A percentile compares a stretch with the other conserved stretches of the same genome.
Conservation (phyloP, 2,888 invertebrate species). For the Morpho achilles region DNA sequence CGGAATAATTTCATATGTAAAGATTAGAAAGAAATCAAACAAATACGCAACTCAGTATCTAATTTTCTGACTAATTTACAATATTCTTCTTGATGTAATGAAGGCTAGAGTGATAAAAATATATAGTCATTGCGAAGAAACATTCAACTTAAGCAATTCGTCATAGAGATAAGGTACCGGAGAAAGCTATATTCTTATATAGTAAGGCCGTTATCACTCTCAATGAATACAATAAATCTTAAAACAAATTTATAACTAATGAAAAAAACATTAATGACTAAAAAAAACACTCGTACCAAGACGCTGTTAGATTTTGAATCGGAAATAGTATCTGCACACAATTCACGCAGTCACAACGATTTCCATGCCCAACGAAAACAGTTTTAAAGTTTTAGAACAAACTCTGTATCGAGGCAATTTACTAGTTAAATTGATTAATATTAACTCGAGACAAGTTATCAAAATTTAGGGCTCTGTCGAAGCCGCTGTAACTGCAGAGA, state of each 20-base stretch:
- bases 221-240: constrained; percentile 46
- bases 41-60: too few relatives aligned
- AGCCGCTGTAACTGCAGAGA: constrained; percentile 30
- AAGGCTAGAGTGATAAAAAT: too few relatives aligned
- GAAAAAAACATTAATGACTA: constrained; percentile 56
- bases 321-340: constrained; percentile 34
- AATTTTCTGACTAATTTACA: too few relatives aligned
- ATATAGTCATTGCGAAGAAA: too few relatives aligned
- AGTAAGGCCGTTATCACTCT: constrained; percentile 10
- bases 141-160: too few relatives aligned
- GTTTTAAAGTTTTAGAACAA: constrained; percentile 7
- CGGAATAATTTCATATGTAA: too few relatives aligned
- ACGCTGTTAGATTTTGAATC: constrained; percentile 69
- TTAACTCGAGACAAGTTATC: constrained; percentile 9
- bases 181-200: too few relatives aligned
- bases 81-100: too few relatives aligned
- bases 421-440: constrained; percentile 16
- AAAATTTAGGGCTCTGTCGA: constrained; percentile 7
- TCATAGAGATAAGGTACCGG: too few relatives aligned
- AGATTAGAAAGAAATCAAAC: too few relatives aligned
- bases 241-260: constrained; percentile 37
- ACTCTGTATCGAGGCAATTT: constrained; percentile 16
- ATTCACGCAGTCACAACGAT: constrained; percentile 47
- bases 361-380: constrained; percentile 28
- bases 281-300: constrained; percentile 71